Percentiles rank a stretch among this genome's conserved stretches.
phyloP scores from a whole-genome alignment of 2,113 vertebrate species.

The Lipotes vexillifer region DNA sequence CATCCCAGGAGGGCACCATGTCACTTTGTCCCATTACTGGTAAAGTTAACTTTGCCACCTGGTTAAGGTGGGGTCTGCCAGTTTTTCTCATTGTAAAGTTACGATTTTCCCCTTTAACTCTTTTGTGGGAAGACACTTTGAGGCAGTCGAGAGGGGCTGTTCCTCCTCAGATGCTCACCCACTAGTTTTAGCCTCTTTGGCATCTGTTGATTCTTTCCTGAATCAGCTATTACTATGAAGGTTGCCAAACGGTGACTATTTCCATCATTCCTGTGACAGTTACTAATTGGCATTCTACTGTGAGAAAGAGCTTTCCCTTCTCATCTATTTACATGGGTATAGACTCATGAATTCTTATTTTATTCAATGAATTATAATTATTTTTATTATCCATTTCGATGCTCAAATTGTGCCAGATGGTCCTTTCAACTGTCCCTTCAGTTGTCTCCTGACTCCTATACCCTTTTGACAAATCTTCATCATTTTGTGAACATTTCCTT shows the following conservation, averaged over 20 bases:
- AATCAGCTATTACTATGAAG: neutral
- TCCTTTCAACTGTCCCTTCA: neutral
- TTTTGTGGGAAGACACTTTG: neutral
- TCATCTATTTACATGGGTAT: neutral
- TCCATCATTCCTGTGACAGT: neutral
- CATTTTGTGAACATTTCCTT: neutral
- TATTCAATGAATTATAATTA: neutral
- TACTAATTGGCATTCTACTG: neutral
- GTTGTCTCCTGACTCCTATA: neutral
- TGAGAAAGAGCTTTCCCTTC: neutral
- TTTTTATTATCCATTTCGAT: neutral
- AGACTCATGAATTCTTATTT: neutral
- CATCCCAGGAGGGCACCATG: accelerated
- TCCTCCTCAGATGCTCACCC: neutral
- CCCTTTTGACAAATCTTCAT: neutral
- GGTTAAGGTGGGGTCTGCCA: neutral
- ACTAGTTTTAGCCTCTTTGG: accelerated
- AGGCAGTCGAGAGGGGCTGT: accelerated
- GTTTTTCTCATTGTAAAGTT: neutral
- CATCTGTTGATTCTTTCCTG: neutral
- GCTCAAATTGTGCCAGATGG: neutral
- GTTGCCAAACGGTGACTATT: neutral
- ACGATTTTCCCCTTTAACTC: neutral
- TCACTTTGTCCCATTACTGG: accelerated
- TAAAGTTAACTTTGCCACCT: neutral